A percentile compares a stretch with the other conserved stretches of the same genome.
Conservation (phyloP, 1,140 invertebrate species). For the Odontomachus brunneus region DNA sequence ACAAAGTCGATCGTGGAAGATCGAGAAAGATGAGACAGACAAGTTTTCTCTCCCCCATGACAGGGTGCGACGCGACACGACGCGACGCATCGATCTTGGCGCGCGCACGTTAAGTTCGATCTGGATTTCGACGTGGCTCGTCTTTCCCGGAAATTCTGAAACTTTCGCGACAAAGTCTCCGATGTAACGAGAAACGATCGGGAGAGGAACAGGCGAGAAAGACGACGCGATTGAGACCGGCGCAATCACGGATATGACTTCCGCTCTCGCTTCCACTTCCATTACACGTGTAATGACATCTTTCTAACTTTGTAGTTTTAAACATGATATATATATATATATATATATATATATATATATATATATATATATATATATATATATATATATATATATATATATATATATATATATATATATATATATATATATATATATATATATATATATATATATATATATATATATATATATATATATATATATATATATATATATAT, state of each 20-base stretch:
- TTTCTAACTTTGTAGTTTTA: background rate
- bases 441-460: too few relatives aligned
- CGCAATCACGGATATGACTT: slow-evolving; percentile 62
- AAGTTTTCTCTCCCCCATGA: slow-evolving; percentile 55
- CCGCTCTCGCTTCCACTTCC: background rate
- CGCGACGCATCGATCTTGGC: slow-evolving; percentile 63
- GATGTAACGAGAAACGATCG: slow-evolving; percentile 1
- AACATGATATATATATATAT: background rate
- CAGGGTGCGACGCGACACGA: background rate
- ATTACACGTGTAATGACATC: background rate
- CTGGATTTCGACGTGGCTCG: slow-evolving; percentile 37
- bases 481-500: too few relatives aligned
- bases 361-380: too few relatives aligned
- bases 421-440: too few relatives aligned
- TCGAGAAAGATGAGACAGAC: slow-evolving; percentile 48
- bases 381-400: too few relatives aligned
- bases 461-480: too few relatives aligned
- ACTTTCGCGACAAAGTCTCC: slow-evolving; percentile 58
- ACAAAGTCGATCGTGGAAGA: slow-evolving; percentile 66
- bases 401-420: too few relatives aligned
- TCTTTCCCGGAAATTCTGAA: slow-evolving; percentile 62
- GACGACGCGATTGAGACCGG: slow-evolving; percentile 7
- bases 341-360: too few relatives aligned
- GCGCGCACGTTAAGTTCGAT: slow-evolving; percentile 52
- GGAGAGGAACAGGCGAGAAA: background rate